phyloP scores from a whole-genome alignment of 1,140 invertebrate species.

The Spodoptera frugiperda region DNA sequence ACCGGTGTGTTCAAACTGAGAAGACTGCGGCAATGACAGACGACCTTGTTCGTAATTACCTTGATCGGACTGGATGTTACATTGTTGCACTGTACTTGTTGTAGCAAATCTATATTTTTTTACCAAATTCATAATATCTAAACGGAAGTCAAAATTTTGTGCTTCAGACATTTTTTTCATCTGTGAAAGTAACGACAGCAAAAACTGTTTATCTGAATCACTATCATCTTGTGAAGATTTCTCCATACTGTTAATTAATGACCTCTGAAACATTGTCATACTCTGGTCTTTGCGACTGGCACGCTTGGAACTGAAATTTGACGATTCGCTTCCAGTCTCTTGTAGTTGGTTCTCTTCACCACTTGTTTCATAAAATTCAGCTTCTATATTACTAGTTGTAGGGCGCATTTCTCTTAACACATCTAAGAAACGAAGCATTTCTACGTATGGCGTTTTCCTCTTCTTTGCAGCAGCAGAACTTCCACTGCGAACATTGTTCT shows the following conservation, averaged over 20 bases:
- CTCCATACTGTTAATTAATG: slow-evolving; percentile 41
- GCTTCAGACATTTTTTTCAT: slow-evolving; percentile 42
- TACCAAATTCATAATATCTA: slow-evolving; percentile 40
- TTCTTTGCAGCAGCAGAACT: slow-evolving; percentile 41
- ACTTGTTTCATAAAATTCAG: slow-evolving; percentile 38
- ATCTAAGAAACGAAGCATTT: slow-evolving; percentile 41
- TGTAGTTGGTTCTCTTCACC: slow-evolving; percentile 37
- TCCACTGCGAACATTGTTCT: slow-evolving; percentile 32
- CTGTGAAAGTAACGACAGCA: slow-evolving; percentile 37
- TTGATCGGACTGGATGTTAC: slow-evolving; percentile 36
- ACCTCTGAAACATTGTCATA: slow-evolving; percentile 34
- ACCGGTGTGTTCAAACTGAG: slow-evolving; percentile 31
- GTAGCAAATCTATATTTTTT: slow-evolving; percentile 42
- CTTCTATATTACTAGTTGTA: slow-evolving; percentile 39
- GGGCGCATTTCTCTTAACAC: slow-evolving; percentile 26
- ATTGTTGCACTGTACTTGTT: slow-evolving; percentile 43
- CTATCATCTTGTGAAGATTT: slow-evolving; percentile 42
- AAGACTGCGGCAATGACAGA: slow-evolving; percentile 27
- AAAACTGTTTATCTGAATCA: slow-evolving; percentile 42
- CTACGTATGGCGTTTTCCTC: slow-evolving; percentile 40
- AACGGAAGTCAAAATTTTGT: slow-evolving; percentile 40
- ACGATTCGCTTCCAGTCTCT: slow-evolving; percentile 40
- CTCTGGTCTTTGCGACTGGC: slow-evolving; percentile 37
- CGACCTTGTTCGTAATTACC: slow-evolving; percentile 40
- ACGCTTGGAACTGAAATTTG: slow-evolving; percentile 30